Evolutionary conservation across 2,113 vertebrate species (phyloP).

Genomic region (Hydrochoerus hydrochaeris): DNA sequence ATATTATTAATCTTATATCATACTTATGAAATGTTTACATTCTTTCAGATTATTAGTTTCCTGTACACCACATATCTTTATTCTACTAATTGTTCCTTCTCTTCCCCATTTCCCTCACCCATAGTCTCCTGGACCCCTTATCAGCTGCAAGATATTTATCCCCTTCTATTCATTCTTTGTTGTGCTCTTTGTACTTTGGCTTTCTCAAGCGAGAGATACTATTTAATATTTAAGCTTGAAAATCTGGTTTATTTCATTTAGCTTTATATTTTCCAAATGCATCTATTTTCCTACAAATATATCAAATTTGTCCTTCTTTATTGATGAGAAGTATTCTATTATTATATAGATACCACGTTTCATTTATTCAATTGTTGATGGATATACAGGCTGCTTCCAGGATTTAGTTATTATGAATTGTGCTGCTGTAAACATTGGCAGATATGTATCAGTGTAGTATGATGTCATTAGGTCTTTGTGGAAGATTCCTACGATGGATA

Average conservation of each 20-base stretch:
- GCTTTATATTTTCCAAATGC: neutral
- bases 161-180: neutral
- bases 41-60: neutral
- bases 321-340: neutral
- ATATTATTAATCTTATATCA: neutral
- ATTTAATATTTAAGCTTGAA: neutral
- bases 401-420: neutral
- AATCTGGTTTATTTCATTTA: neutral
- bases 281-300: neutral
- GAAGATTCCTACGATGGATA: neutral
- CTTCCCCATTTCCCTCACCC: neutral
- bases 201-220: neutral
- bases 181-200: neutral
- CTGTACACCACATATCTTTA: neutral
- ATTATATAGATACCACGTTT: neutral
- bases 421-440: neutral
- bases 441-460: neutral
- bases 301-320: neutral
- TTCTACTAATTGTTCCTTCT: neutral
- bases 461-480: neutral
- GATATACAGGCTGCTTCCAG: neutral
- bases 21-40: neutral
- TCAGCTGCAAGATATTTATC: neutral
- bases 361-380: neutral
- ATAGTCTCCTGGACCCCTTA: neutral